Conservation (phyloP, 2,888 invertebrate species). For the Eumerus sabulonum region DNA sequence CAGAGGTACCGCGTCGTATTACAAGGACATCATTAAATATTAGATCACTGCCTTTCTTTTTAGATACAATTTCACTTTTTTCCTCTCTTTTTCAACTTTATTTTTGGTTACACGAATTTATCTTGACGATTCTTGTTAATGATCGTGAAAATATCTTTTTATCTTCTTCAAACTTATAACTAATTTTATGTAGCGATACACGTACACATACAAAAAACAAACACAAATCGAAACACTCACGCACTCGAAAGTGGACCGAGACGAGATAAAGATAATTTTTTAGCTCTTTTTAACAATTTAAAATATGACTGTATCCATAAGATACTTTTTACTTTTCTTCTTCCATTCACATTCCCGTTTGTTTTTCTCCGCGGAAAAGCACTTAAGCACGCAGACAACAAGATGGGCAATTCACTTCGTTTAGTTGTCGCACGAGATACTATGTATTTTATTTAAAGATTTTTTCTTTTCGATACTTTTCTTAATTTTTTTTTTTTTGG, state of each 20-base stretch:
- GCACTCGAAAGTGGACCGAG: conserved; percentile 32
- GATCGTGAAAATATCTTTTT: conserved; percentile 41
- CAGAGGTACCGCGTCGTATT: conserved; percentile 12
- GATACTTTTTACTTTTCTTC: conserved; percentile 19
- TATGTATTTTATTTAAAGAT: conserved; percentile 43
- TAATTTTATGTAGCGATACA: too few species aligned
- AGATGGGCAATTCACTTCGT: conserved; percentile 53
- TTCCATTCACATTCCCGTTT: conserved; percentile 1
- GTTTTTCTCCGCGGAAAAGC: conserved; percentile 35
- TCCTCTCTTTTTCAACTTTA: conserved; percentile 5
- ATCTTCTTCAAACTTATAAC: conserved; percentile 1
- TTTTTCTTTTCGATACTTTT: conserved; percentile 16
- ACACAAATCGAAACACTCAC: conserved; percentile 22
- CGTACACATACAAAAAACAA: too few species aligned
- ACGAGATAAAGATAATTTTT: conserved; percentile 13
- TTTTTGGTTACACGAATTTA: neutral
- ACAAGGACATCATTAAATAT: conserved; percentile 26
- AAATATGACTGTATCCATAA: conserved; percentile 2
- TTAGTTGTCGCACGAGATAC: conserved; percentile 51
- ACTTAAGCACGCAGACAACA: conserved; percentile 58
- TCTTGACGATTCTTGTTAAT: conserved; percentile 25
- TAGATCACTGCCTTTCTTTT: conserved; percentile 34
- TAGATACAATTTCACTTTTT: conserved; percentile 7
- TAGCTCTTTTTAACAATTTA: neutral
- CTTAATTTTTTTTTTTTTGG: conserved; percentile 52